Base-by-base conservation (phyloP, 2,113 vertebrate genomes). In the Euleptes europaea region DNA sequence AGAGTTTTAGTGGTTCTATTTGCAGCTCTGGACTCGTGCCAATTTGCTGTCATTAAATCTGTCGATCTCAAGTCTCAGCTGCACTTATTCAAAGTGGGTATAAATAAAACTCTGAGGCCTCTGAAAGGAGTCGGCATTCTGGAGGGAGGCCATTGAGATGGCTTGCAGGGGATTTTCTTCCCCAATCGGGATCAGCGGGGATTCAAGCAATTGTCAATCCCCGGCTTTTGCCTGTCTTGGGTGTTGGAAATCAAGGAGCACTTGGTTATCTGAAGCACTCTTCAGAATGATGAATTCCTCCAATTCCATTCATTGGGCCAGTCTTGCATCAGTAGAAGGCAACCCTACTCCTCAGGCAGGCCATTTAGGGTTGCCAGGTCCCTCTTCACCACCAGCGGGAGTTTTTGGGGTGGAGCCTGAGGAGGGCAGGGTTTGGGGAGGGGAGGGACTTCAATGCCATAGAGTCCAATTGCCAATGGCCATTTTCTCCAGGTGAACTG, bases 21-120 rank as follows among this genome's bases (percentile, higher is more conserved):
- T 94, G 89, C 92, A 94, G 91, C 73, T 88, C 83, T 95, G 95
- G 93, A 86, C 75, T 71, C 87, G 92, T 0, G 91, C 95, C 94
- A 95, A 87, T 88, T 89, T 35, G 0, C 87, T 94, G 92, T 92
- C 94, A 93, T 95, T 95, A 96, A 95, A 93, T 92, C 91, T 35
- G 70, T 90, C 88, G 75, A 92, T 95, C 92, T 93, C 94, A 94
- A 93, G 92, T 94, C 93, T 95, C 94, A 94, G 92, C 84, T 89
- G 91, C 94, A 93, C 92, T 94, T 96, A 95, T 91, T 94, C 92
- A 85, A 91, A 95, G 88, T 88, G 91, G 80, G 80, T 94, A 94
- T 93, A 95, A 95, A 95, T 95, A 95, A 95, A 78, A 28, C 66
- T 81, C 81, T 74, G 90, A 80, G 90, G 79, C 83, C 80, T 89